phyloP scores from a whole-genome alignment of 2,888 invertebrate species.

The Lycophotia porphyrea region DNA sequence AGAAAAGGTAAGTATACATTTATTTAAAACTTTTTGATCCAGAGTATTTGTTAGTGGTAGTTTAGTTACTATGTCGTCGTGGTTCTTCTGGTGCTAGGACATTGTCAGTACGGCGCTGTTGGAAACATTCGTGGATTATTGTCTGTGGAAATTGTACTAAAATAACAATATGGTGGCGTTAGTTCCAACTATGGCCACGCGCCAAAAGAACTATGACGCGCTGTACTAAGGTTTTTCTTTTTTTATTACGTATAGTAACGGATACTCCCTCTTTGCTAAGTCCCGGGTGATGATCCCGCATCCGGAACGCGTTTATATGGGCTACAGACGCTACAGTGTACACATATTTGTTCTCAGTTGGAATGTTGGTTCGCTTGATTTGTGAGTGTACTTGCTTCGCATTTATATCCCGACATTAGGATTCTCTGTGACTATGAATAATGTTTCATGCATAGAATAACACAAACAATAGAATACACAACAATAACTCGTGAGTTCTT shows the following conservation, averaged over 20 bases:
- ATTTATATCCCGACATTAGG: conserved; percentile 48
- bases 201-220: not conserved
- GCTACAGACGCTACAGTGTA: conserved; percentile 26
- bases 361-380: conserved; percentile 50
- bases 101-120: not conserved
- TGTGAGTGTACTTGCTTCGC: conserved; percentile 54
- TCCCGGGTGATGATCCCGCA: conserved; percentile 55
- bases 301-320: conserved; percentile 47
- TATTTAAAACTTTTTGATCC: not conserved
- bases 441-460: conserved; percentile 53
- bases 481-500: conserved; percentile 27
- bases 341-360: conserved; percentile 40
- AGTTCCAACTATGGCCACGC: not conserved
- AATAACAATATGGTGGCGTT: not conserved
- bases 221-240: not conserved
- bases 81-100: not conserved
- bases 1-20: conserved; percentile 53
- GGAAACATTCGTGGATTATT: not conserved
- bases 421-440: conserved; percentile 52
- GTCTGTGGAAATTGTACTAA: not conserved
- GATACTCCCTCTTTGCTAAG: conserved; percentile 33
- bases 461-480: conserved; percentile 48
- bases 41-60: not conserved
- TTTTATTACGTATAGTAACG: conserved; percentile 43
- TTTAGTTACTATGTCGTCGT: not conserved